Evolutionary conservation across 2,888 invertebrate species (phyloP).

Genomic region (Selenia dentaria): DNA sequence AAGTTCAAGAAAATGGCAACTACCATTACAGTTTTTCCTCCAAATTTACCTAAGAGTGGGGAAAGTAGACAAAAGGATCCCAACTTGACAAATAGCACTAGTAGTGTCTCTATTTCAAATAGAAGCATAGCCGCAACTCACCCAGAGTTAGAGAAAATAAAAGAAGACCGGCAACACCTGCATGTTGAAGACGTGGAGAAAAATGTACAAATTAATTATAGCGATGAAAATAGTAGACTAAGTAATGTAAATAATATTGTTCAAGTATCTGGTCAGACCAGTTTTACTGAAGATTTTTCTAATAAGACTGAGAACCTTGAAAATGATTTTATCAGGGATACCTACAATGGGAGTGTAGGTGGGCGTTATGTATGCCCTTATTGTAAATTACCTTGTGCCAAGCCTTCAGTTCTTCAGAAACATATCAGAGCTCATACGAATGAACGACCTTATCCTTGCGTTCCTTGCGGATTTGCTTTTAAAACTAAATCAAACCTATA

Average conservation of each 20-base stretch:
- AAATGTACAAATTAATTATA: slow-evolving; percentile 84
- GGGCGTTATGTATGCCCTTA: slow-evolving; percentile 94
- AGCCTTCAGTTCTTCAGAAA: slow-evolving; percentile 96
- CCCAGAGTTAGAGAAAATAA: slow-evolving; percentile 77
- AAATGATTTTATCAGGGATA: slow-evolving; percentile 79
- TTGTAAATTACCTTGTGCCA: slow-evolving; percentile 95
- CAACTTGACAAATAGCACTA: slow-evolving; percentile 55
- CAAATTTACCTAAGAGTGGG: slow-evolving; percentile 57
- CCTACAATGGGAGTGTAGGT: slow-evolving; percentile 67
- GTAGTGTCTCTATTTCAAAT: slow-evolving; percentile 67
- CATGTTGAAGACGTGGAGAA: slow-evolving; percentile 58
- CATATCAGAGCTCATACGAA: slow-evolving; percentile 97
- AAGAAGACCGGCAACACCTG: slow-evolving; percentile 56
- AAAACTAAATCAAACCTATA: slow-evolving; percentile 97
- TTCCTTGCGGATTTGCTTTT: slow-evolving; percentile 95
- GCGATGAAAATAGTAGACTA: slow-evolving; percentile 73
- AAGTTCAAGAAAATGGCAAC: slow-evolving; percentile 96
- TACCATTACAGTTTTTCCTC: slow-evolving; percentile 70
- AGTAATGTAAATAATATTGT: slow-evolving; percentile 78
- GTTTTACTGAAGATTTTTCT: slow-evolving; percentile 80
- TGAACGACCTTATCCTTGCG: slow-evolving; percentile 96
- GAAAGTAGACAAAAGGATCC: slow-evolving; percentile 64
- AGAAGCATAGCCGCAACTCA: slow-evolving; percentile 76
- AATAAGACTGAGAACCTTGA: slow-evolving; percentile 83
- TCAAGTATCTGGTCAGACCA: slow-evolving; percentile 82